A percentile compares a stretch with the other conserved stretches of the same genome.
phyloP scores from a whole-genome alignment of 1,140 invertebrate genomes.

The Eufriesea mexicana region DNA sequence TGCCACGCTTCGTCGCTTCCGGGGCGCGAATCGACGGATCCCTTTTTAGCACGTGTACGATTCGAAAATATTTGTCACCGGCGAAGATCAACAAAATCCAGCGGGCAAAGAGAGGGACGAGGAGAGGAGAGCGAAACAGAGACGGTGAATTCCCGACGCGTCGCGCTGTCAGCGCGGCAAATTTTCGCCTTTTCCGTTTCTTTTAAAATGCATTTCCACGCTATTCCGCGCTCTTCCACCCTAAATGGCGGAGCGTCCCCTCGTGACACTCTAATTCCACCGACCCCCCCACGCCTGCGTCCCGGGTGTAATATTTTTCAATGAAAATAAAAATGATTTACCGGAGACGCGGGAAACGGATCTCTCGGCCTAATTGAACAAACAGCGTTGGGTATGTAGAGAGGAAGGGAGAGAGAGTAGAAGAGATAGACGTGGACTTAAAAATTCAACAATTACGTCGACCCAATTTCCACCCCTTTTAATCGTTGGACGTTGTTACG shows the following conservation, averaged over 20 bases:
- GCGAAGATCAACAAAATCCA: slow-evolving; percentile 63
- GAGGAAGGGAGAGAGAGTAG: neutral
- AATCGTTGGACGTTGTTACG: slow-evolving; percentile 36
- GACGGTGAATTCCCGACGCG: neutral
- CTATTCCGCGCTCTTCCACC: no score
- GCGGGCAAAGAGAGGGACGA: neutral
- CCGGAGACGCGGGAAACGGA: neutral
- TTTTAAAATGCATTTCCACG: neutral
- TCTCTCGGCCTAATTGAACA: slow-evolving; percentile 17
- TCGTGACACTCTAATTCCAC: slow-evolving; percentile 21
- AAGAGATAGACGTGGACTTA: neutral
- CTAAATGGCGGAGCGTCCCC: neutral
- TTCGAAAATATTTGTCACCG: slow-evolving; percentile 68
- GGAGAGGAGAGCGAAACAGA: neutral
- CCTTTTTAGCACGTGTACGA: slow-evolving; percentile 52
- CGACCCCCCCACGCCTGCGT: neutral
- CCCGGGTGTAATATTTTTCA: slow-evolving; percentile 16
- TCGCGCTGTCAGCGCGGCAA: neutral
- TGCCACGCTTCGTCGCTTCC: slow-evolving; percentile 41
- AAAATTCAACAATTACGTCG: slow-evolving; percentile 40
- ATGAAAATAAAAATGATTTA: slow-evolving; percentile 33
- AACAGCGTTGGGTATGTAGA: neutral
- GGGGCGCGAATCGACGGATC: slow-evolving; percentile 51
- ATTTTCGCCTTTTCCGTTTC: slow-evolving; percentile 11
- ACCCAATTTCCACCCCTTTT: slow-evolving; percentile 30